Conservation (phyloP, 2,888 invertebrate genomes). For the Hypselothyrea guttata region DNA sequence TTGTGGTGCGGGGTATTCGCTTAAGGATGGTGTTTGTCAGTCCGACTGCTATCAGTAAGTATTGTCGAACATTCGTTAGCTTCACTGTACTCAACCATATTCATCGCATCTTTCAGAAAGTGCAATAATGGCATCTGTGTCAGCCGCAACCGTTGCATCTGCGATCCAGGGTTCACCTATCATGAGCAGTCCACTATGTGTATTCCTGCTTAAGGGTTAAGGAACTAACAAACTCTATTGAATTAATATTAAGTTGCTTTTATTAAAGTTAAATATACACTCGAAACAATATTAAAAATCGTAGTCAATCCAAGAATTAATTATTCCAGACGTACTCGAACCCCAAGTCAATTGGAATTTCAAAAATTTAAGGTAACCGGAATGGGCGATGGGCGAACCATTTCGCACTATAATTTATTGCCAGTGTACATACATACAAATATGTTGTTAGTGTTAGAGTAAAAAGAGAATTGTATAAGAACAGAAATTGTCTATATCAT, state of each 20-base stretch:
- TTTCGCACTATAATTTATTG: too few relatives aligned
- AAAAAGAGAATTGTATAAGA: too few relatives aligned
- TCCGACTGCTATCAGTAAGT: constrained; percentile 81
- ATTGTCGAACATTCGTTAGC: neutral
- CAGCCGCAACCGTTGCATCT: constrained; percentile 80
- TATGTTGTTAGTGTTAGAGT: constrained; percentile 7
- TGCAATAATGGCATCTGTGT: constrained; percentile 81
- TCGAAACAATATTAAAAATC: too few relatives aligned
- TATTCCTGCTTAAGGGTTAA: constrained; percentile 60
- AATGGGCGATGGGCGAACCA: too few relatives aligned
- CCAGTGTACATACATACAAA: too few relatives aligned
- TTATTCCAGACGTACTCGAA: too few relatives aligned
- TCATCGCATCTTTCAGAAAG: constrained; percentile 57
- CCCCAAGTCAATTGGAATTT: too few relatives aligned
- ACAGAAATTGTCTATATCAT: neutral
- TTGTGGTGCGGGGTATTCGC: constrained; percentile 84
- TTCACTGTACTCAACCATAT: neutral
- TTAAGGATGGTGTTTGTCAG: constrained; percentile 80
- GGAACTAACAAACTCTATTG: too few relatives aligned
- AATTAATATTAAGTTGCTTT: too few relatives aligned
- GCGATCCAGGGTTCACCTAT: constrained; percentile 79
- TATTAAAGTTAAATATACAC: too few relatives aligned
- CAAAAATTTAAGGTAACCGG: too few relatives aligned
- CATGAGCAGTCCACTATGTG: constrained; percentile 79
- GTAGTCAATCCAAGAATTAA: too few relatives aligned